A percentile compares a stretch with the other conserved stretches of the same genome.
Conservation (phyloP, 2,797 vertebrate species). For the Bufotes viridis region DNA sequence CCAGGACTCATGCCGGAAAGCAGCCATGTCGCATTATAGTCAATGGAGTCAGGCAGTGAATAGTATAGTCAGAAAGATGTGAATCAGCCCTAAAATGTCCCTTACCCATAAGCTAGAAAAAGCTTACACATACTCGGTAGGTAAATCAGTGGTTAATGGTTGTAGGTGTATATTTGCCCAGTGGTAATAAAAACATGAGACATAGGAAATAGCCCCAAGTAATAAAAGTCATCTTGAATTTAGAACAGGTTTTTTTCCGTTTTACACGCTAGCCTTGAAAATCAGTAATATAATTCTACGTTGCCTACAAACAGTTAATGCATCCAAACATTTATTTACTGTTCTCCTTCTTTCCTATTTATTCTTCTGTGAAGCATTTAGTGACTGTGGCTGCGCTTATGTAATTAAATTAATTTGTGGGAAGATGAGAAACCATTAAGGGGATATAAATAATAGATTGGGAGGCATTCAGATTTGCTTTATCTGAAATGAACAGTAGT, state of each 20-base stretch:
- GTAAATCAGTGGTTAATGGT: background rate
- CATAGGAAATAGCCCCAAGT: background rate
- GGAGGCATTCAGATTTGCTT: background rate
- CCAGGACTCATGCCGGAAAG: too few relatives aligned
- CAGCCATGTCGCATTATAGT: too few relatives aligned
- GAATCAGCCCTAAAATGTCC: too few relatives aligned
- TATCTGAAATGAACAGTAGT: conserved; percentile 31
- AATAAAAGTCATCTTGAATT: background rate
- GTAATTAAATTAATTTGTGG: conserved; percentile 38
- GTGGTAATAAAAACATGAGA: background rate
- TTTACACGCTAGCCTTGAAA: background rate
- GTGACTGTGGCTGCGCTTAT: background rate
- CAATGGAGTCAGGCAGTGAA: too few relatives aligned
- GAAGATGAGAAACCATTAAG: conserved; percentile 3
- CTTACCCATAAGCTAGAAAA: background rate
- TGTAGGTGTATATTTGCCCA: background rate
- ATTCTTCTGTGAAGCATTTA: conserved; percentile 19
- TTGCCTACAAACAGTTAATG: conserved; percentile 4
- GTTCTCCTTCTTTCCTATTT: conserved; percentile 14
- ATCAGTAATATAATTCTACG: background rate
- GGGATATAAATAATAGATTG: conserved; percentile 34
- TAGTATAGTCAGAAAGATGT: too few relatives aligned
- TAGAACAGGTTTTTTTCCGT: background rate
- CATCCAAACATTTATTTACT: background rate
- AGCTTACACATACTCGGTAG: background rate